Percentiles rank a stretch among this genome's conserved stretches.
These are phyloP conservation scores for Druon quercuslanigerum DNA, from an alignment of 1,140 invertebrate species.

Conservation along the genomic window DNA sequence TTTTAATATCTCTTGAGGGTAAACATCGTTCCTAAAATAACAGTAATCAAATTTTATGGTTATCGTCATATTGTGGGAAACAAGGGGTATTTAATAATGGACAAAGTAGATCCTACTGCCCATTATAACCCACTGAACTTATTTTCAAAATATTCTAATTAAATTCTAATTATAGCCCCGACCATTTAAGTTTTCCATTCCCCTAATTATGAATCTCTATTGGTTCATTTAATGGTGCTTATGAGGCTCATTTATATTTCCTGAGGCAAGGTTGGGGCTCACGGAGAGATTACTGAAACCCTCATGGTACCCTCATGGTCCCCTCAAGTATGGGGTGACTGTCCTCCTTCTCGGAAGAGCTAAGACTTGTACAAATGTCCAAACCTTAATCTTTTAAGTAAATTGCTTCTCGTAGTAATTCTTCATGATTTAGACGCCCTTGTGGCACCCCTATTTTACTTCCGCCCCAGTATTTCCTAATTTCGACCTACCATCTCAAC, in stretches of 20 bases:
- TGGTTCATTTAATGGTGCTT: background rate
- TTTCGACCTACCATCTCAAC: too few species aligned
- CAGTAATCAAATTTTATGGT: background rate
- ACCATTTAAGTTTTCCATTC: background rate
- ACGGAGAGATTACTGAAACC: background rate
- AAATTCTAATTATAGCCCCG: too few species aligned
- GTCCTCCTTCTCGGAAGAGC: background rate
- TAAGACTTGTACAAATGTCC: background rate
- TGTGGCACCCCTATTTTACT: too few species aligned
- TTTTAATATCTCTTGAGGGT: background rate
- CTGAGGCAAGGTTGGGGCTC: background rate
- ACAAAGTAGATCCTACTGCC: too few species aligned
- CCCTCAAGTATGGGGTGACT: background rate
- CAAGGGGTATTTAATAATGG: too few species aligned
- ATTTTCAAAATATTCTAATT: too few species aligned
- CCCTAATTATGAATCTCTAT: background rate
- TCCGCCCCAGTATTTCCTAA: too few species aligned
- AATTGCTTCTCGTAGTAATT: too few species aligned
- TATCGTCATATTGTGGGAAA: background rate
- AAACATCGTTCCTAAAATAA: background rate
- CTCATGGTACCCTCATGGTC: constrained; percentile 8
- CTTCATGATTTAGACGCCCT: too few species aligned
- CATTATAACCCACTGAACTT: too few species aligned
- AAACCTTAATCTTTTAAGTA: too few species aligned
- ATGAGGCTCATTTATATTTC: constrained; percentile 1